Evolutionary conservation across 1,140 invertebrate genomes (phyloP).

Genomic region (Nasonia giraulti): DNA sequence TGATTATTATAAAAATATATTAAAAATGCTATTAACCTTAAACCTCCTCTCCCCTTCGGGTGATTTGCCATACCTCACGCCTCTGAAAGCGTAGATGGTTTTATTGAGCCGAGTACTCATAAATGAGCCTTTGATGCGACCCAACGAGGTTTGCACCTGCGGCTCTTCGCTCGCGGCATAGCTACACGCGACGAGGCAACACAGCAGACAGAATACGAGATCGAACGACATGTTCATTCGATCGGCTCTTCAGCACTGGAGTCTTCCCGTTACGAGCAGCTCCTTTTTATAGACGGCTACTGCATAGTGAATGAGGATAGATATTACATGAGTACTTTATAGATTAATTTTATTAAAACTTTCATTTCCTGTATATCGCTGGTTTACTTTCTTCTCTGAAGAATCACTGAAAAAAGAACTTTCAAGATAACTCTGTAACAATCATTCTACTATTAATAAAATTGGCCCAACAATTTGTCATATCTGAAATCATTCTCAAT

Average conservation of each 20-base stretch:
- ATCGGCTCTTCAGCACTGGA: neutral
- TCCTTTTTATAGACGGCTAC: too few species aligned
- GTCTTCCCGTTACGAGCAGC: neutral
- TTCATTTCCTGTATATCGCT: too few species aligned
- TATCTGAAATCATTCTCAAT: too few species aligned
- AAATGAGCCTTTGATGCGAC: neutral
- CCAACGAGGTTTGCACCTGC: neutral
- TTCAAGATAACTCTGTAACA: too few species aligned
- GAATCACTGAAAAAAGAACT: too few species aligned
- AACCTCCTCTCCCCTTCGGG: slow-evolving; percentile 30
- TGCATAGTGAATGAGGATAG: too few species aligned
- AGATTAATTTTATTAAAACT: too few species aligned
- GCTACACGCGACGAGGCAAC: neutral
- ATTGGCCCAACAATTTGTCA: too few species aligned
- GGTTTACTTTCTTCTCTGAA: too few species aligned
- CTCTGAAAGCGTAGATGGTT: slow-evolving; percentile 23
- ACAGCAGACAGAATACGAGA: neutral
- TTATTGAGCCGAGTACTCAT: slow-evolving; percentile 3
- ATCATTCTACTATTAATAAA: too few species aligned
- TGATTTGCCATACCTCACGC: slow-evolving; percentile 19
- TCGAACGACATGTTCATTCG: slow-evolving; percentile 3
- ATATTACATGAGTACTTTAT: too few species aligned
- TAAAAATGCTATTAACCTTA: neutral
- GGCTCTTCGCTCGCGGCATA: neutral
- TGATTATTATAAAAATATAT: too few species aligned